Evolutionary conservation across 2,888 invertebrate genomes (phyloP), one percentile per base, ranked within the genome.

Genomic region (Lithophane semibrunnea): DNA sequence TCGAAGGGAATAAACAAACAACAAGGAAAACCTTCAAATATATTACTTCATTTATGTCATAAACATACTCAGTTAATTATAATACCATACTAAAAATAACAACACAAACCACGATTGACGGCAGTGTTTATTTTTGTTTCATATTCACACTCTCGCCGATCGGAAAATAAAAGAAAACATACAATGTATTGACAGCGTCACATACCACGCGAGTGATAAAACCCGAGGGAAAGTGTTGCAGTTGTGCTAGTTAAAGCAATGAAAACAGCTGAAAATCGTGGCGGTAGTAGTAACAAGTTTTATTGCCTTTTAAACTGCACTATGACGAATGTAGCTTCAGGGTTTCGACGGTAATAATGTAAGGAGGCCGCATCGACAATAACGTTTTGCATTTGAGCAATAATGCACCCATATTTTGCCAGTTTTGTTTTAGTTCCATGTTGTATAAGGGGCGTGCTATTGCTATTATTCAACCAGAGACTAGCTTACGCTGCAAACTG

Each of bases 171-270:
- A 71, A 84, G 44, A 82, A 83, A 73, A 68, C 58, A 67, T 5
- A 74, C 29, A 49, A 68, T 60, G 60, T 75, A 80, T 75, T 44
- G 47, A 75, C 66, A 68, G 47, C 65, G 52, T 42, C 65, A 73
- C 77, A 84, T 85, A 73, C 66, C 77, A 54, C 42, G 54, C 80
- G 9, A 73, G 83, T 83, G 68, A 63, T 86, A 84, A 73, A 75
- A 69, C 81, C 21, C 67, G 37, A 61, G 71, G 66, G 84, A 82
- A 80, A 84, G 82, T 82, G 67, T 70, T 74, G 47, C 42, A 47
- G 60, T 60, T 58, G 37, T 21, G 10, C 24, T 44, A 68, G 54
- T 54, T 73, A 37, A 42, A 64, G 52, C 60, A 60, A 80, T 21
- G 64, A 79, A 79, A 79, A 70, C 49, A 37, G 42, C 63, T 82